Conservation (phyloP, 1,140 invertebrate species). For the Solen grandis region DNA sequence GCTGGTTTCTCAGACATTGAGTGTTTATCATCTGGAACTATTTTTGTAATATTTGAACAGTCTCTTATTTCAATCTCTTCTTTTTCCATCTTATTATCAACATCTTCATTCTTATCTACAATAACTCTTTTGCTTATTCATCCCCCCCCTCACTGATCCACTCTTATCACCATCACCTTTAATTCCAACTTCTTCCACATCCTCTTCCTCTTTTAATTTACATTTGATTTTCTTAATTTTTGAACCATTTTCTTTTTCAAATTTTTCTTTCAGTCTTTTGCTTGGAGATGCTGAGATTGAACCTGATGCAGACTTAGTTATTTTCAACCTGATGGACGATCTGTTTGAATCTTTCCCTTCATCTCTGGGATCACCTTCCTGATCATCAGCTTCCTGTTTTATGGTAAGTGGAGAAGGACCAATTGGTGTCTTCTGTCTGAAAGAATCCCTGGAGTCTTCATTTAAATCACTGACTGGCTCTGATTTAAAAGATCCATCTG, state of each 20-base stretch:
- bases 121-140: background rate
- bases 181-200: background rate
- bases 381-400: conserved; percentile 23
- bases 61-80: background rate
- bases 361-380: background rate
- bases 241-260: conserved; percentile 47
- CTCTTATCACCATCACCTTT: background rate
- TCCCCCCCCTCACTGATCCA: background rate
- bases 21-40: too few species aligned
- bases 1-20: too few species aligned
- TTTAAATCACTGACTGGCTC: conserved; percentile 49
- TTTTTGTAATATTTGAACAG: too few species aligned
- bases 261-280: conserved; percentile 46
- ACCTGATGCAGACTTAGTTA: conserved; percentile 12
- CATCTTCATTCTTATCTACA: background rate
- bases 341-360: background rate
- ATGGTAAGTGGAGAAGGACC: conserved; percentile 39
- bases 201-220: conserved; percentile 43
- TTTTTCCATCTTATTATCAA: background rate
- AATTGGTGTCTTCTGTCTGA: conserved; percentile 45
- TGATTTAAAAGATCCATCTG: conserved; percentile 13
- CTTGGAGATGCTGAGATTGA: conserved; percentile 22
- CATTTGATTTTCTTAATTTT: conserved; percentile 50
- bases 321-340: conserved; percentile 16
- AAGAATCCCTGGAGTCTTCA: conserved; percentile 51